phyloP scores from a whole-genome alignment of 2,888 invertebrate genomes.

The Eugnorisma glareosa region DNA sequence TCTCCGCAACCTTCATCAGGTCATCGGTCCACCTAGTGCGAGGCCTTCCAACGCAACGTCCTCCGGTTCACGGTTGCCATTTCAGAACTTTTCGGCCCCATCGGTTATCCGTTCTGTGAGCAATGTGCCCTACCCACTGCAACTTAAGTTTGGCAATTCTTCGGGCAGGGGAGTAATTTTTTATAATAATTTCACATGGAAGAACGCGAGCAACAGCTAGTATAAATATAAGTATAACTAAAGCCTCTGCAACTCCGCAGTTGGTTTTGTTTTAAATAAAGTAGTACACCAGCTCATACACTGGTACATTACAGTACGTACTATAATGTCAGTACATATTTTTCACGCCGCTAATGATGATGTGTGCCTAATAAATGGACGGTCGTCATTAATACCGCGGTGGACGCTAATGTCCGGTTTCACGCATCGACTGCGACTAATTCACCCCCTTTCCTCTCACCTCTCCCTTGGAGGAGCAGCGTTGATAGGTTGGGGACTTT shows the following conservation, averaged over 20 bases:
- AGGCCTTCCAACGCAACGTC: too few relatives aligned
- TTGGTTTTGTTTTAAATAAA: neutral
- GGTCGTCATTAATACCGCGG: constrained; percentile 66
- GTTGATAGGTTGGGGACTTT: neutral
- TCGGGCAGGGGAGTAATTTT: too few relatives aligned
- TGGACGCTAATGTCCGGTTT: constrained; percentile 69
- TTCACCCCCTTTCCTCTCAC: constrained; percentile 46
- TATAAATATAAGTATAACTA: too few relatives aligned
- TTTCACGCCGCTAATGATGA: constrained; percentile 56
- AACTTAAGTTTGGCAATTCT: too few relatives aligned
- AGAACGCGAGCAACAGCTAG: too few relatives aligned
- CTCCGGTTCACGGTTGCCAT: too few relatives aligned
- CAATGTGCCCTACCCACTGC: too few relatives aligned
- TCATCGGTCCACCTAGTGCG: too few relatives aligned
- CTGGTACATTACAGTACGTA: neutral
- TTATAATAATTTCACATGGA: too few relatives aligned
- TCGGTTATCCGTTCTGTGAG: too few relatives aligned
- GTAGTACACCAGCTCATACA: neutral
- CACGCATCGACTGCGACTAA: constrained; percentile 74
- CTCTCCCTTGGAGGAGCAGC: neutral
- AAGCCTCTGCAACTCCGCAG: neutral
- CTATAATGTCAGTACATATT: constrained; percentile 34
- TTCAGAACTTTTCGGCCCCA: too few relatives aligned
- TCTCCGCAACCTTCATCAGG: too few relatives aligned
- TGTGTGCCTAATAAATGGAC: constrained; percentile 59